A percentile compares a stretch with the other conserved stretches of the same genome.
Evolutionary conservation across 2,797 vertebrate species (phyloP).

Genomic region (Poecilia picta): DNA sequence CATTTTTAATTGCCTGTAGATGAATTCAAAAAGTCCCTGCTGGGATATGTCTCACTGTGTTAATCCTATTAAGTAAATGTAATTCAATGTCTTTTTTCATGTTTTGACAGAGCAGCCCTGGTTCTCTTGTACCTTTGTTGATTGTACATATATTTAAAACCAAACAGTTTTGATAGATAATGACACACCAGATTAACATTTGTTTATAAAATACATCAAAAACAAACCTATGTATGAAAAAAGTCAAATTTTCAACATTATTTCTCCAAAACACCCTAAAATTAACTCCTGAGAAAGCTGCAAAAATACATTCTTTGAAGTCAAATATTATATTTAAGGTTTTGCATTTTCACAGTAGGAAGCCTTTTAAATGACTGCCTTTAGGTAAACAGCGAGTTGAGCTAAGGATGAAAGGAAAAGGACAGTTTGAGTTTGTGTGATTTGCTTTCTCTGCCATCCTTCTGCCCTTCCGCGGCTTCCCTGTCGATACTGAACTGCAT

Average conservation of each 20-base stretch:
- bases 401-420: neutral
- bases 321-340: neutral
- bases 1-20: neutral
- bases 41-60: neutral
- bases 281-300: neutral
- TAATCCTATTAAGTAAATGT: neutral
- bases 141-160: neutral
- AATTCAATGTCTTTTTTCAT: neutral
- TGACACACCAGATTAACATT: neutral
- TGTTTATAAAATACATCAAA: neutral
- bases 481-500: constrained; percentile 70
- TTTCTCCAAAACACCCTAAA: neutral
- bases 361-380: constrained; percentile 73
- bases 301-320: neutral
- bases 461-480: constrained; percentile 75
- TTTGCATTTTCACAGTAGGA: constrained; percentile 79
- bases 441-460: constrained; percentile 12
- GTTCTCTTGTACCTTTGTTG: neutral
- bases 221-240: neutral
- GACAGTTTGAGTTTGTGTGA: neutral
- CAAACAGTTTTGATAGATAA: neutral
- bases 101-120: neutral
- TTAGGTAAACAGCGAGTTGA: constrained; percentile 1
- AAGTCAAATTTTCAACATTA: neutral
- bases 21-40: neutral